Evolutionary conservation across 2,888 invertebrate genomes (phyloP).

Genomic region (Calliopum simillimum): DNA sequence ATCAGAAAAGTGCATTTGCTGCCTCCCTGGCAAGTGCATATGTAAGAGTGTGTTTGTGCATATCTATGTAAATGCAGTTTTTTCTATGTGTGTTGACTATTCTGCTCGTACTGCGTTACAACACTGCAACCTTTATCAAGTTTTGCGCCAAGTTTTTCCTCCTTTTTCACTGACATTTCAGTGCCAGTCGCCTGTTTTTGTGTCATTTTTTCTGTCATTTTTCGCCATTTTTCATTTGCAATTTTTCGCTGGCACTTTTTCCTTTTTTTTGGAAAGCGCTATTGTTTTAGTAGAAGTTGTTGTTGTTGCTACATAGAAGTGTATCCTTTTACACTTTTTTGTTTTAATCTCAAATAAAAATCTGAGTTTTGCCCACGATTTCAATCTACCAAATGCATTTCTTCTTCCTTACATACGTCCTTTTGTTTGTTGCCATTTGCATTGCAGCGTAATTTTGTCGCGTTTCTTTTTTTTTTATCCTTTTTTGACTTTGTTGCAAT

Average conservation of each 20-base stretch:
- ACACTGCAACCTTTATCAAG: constrained; percentile 13
- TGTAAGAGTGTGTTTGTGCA: too few relatives aligned
- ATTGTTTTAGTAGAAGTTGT: constrained; percentile 7
- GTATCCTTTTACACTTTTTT: neutral
- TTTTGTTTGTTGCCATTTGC: neutral
- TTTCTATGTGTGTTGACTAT: neutral
- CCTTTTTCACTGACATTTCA: neutral
- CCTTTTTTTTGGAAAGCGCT: neutral
- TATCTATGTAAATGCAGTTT: neutral
- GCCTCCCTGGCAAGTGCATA: constrained; percentile 13
- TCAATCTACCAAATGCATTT: constrained; percentile 38
- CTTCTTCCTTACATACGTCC: constrained; percentile 23
- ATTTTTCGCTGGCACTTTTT: neutral
- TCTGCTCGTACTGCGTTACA: neutral
- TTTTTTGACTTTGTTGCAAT: neutral
- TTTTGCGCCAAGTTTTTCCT: neutral
- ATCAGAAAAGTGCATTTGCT: constrained; percentile 30
- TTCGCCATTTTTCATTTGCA: constrained; percentile 14
- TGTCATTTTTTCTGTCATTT: neutral
- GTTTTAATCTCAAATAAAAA: constrained; percentile 32
- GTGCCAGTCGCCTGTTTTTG: constrained; percentile 4
- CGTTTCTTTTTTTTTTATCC: neutral
- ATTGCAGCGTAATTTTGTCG: neutral
- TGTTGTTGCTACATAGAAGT: neutral
- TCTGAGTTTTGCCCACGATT: constrained; percentile 34